Base-by-base conservation (phyloP, 1,140 invertebrate genomes). In the Ooceraea biroi region DNA sequence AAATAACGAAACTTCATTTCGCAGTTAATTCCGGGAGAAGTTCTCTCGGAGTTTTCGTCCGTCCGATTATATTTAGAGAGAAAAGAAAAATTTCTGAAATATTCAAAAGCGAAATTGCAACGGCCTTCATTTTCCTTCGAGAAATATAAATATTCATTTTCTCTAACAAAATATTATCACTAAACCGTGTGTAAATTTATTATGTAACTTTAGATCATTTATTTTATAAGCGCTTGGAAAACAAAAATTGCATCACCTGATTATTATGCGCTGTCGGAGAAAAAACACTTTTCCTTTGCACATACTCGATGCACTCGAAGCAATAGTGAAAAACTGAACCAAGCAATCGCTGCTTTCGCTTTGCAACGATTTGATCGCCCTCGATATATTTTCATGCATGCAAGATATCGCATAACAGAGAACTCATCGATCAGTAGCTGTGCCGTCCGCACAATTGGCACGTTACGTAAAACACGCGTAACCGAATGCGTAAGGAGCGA, bases 341-440 rank as follows among this genome's bases (percentile, higher is more conserved):
- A 27, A 17, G n/a, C 5, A 44, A 36, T 78, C 12, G 14, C 58
- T 19, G 11, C n/a, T 7, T n/a, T 57, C 41, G 14, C 10, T 44
- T 55, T 66, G 52, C 36, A 8, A 44, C 10, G 10, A 1, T 19
- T 69, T 52, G 30, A 66, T 36, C n/a, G 17, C 10, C 48, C 19
- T 52, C 36, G 8, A 41, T 41, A n/a, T 57, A 27, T 19, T 27
- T 7, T 27, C 36, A 36, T 55, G 76, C 44, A 69, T 78, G 50
- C 76, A 50, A 76, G 50, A 55, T 78, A 78, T 55, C 22, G 48
- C 44, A 17, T 55, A 55, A 44, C 61, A 25, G 30, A 3, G n/a
- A 66, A 7, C 36, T 55, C 22, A 10, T 41, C 36, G 63, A 78
- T 19, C 57, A 25, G 46, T 46, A 50, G 22, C 25, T 27, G 19